phyloP scores from a whole-genome alignment of 2,888 invertebrate species.

The Ochlodes sylvanus region DNA sequence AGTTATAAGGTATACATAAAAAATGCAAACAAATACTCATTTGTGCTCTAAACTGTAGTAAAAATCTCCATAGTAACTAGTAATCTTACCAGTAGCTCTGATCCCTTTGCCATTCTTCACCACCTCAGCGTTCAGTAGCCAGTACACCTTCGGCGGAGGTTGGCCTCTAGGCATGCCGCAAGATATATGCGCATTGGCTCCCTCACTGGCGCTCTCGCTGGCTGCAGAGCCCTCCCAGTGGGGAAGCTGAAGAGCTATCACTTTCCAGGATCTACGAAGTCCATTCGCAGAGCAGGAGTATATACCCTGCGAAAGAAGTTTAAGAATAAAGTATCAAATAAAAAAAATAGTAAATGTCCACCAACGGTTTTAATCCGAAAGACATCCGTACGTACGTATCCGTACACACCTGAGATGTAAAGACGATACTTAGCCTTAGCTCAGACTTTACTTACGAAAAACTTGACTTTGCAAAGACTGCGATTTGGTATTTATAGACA shows the following conservation, averaged over 20 bases:
- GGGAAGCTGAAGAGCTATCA: constrained; percentile 71
- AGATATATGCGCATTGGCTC: constrained; percentile 62
- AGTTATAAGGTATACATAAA: too few species aligned
- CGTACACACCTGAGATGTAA: too few species aligned
- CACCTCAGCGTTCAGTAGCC: constrained; percentile 94
- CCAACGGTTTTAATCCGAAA: too few species aligned
- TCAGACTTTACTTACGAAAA: too few species aligned
- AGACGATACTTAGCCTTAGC: too few species aligned
- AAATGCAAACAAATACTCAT: too few species aligned
- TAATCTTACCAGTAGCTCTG: constrained; percentile 62
- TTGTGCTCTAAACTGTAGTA: too few species aligned
- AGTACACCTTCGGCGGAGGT: constrained; percentile 91
- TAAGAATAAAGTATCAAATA: background rate
- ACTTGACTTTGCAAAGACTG: too few species aligned
- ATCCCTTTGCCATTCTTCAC: constrained; percentile 77
- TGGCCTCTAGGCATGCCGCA: constrained; percentile 88
- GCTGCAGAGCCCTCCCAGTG: constrained; percentile 81
- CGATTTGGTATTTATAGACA: too few species aligned
- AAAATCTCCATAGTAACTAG: background rate
- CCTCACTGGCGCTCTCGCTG: constrained; percentile 83
- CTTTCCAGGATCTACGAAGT: constrained; percentile 74
- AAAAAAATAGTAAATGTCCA: too few species aligned
- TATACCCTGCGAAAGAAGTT: constrained; percentile 83
- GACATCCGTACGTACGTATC: too few species aligned
- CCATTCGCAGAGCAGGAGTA: constrained; percentile 92